Evolutionary conservation across 2,113 vertebrate species (phyloP).

Genomic region (Hypanus sabinus): DNA sequence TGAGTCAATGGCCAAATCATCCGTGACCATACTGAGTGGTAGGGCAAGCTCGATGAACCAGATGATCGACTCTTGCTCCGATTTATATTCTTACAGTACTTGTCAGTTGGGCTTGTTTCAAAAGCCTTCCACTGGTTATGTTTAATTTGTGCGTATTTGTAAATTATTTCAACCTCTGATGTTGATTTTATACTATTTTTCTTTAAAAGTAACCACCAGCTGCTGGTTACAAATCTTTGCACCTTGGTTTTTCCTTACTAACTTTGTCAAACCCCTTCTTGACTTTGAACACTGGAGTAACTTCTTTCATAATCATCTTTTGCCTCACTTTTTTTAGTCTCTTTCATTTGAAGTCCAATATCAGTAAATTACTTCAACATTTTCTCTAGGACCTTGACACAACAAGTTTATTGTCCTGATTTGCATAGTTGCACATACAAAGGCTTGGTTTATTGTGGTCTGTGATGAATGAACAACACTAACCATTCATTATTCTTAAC

Average conservation of each 20-base stretch:
- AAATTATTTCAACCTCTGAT: neutral
- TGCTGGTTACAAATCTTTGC: neutral
- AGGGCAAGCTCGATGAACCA: too few relatives aligned
- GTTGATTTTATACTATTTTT: neutral
- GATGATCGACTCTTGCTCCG: too few relatives aligned
- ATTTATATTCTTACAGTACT: neutral
- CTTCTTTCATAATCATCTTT: neutral
- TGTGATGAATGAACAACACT: neutral
- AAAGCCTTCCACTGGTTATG: neutral
- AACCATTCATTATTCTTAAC: neutral
- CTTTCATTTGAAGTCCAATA: neutral
- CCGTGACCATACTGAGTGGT: too few relatives aligned
- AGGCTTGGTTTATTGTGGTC: neutral
- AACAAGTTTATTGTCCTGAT: neutral
- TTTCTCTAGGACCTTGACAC: neutral
- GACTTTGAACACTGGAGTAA: neutral
- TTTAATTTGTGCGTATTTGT: neutral
- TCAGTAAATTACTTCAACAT: neutral
- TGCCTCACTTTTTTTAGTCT: neutral
- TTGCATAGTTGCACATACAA: neutral
- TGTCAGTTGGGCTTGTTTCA: neutral
- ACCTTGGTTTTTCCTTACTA: neutral
- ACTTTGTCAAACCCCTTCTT: neutral
- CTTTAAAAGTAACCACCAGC: too few relatives aligned
- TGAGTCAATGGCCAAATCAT: too few relatives aligned